A percentile compares a stretch with the other conserved stretches of the same genome.
phyloP scores from a whole-genome alignment of 30 jellyfish, hydroid and myxozoan species.

The Nemopilema nomurai region DNA sequence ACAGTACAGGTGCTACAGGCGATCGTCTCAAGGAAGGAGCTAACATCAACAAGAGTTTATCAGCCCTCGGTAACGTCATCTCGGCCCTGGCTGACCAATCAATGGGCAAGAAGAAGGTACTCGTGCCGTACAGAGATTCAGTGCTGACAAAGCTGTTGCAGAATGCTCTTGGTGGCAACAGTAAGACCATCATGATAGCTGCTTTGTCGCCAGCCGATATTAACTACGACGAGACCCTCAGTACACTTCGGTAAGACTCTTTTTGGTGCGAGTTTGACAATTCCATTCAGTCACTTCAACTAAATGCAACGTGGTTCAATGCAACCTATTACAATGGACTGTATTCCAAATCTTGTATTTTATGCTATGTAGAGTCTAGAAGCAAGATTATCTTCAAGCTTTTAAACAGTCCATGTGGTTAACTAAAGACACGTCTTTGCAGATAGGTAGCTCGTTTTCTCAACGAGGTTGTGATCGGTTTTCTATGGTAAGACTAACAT shows the following conservation, averaged over 20 bases:
- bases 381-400: too few species aligned
- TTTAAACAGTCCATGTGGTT: too few species aligned
- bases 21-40: constrained; percentile 99
- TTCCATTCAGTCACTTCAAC: too few species aligned
- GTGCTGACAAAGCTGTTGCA: constrained; percentile 91
- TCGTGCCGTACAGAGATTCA: constrained; percentile 99
- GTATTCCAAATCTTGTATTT: too few species aligned
- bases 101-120: constrained; percentile 97
- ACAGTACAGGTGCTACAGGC: constrained; percentile 99
- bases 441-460: too few species aligned
- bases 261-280: background rate
- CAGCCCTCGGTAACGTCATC: constrained; percentile 97
- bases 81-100: constrained; percentile 97
- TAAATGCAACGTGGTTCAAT: too few species aligned
- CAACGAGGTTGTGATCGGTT: too few species aligned
- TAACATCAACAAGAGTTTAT: constrained; percentile 87
- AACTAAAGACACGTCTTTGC: too few species aligned
- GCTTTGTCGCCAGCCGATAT: constrained; percentile 99
- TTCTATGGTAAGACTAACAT: too few species aligned
- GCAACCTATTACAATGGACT: too few species aligned
- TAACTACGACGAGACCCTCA: constrained; percentile 91
- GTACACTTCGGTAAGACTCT: constrained; percentile 83
- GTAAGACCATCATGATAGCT: constrained; percentile 98
- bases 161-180: constrained; percentile 99
- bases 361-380: too few species aligned